Percentiles rank a stretch among this genome's conserved stretches.
phyloP scores from a whole-genome alignment of 2,797 vertebrate species.

The Vespertilio murinus region DNA sequence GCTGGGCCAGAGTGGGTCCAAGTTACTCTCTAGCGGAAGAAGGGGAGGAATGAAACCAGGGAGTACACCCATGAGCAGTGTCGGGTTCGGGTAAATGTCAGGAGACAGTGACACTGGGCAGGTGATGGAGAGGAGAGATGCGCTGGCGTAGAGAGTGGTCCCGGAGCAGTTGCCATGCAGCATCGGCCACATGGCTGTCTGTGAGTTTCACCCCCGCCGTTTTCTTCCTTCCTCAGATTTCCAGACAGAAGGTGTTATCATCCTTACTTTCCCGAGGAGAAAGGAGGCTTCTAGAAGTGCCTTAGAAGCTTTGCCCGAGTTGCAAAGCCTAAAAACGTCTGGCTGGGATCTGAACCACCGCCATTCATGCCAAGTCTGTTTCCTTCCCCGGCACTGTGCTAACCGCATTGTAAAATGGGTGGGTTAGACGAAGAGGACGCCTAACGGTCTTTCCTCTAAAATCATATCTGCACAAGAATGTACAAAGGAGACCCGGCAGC shows the following conservation, averaged over 20 bases:
- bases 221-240: neutral
- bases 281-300: neutral
- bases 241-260: neutral
- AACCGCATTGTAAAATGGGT: neutral
- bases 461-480: neutral
- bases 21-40: neutral
- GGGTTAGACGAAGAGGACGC: neutral
- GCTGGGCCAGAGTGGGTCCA: neutral
- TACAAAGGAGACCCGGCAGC: neutral
- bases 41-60: neutral
- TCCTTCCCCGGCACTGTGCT: neutral
- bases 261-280: neutral
- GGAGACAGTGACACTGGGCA: accelerated
- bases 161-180: neutral
- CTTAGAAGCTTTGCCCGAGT: too few relatives aligned
- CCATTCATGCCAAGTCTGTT: neutral
- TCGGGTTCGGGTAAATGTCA: neutral
- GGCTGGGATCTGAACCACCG: neutral
- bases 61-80: neutral
- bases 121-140: neutral
- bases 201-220: neutral
- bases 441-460: neutral
- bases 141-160: neutral
- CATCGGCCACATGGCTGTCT: neutral
- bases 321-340: neutral